Base-by-base conservation (phyloP, 2,113 vertebrate species). In the Ginglymostoma cirratum region DNA sequence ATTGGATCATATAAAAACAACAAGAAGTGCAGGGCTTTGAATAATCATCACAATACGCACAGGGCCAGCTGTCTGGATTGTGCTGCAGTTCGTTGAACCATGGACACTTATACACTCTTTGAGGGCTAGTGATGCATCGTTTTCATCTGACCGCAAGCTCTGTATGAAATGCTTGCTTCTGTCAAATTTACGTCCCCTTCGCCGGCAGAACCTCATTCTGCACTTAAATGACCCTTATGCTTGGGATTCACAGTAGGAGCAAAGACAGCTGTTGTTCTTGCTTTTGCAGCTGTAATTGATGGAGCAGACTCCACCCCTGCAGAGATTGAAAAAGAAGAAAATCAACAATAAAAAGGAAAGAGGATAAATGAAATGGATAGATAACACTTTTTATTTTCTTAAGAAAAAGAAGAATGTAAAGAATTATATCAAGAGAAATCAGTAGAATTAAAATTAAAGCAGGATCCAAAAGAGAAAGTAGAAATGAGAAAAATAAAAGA, bases 401-500 rank as follows among this genome's bases (percentile, higher is more conserved):
- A 12, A 61, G 48, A 42, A 66, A 95, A 95, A 30, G 38, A 90
- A 90, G 87, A 90, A 89, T 30, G 55, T 27, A 27, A 55, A 89
- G 86, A 94, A 94, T 66, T 67, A 67, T 14, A 94, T 5, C 45
- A 70, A 95, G 30, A 72, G 67, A 95, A 72, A 72, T 95, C 24
- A 42, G 66, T 65, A 55, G 80, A 89, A 65, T 65, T 24, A n/a
- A 92, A 61, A 14, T 19, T n/a, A n/a, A 65, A 92, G 65, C 27
- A 45, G 69, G 42, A 52, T 72, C 69, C 70, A 95, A 45, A 67
- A 45, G 94, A 95, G 27, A 95, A 95, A 52, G 5, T 95, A 92
- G n/a, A 30, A 72, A 34, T 72, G 52, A 48, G 52, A 95, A 95
- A 21, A 48, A 5, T 52, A 72, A 61, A 95, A 95, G 55, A 48